These are phyloP conservation scores for Pagrus major DNA, from an alignment of 2,113 vertebrate species.

Conservation along the genomic window DNA sequence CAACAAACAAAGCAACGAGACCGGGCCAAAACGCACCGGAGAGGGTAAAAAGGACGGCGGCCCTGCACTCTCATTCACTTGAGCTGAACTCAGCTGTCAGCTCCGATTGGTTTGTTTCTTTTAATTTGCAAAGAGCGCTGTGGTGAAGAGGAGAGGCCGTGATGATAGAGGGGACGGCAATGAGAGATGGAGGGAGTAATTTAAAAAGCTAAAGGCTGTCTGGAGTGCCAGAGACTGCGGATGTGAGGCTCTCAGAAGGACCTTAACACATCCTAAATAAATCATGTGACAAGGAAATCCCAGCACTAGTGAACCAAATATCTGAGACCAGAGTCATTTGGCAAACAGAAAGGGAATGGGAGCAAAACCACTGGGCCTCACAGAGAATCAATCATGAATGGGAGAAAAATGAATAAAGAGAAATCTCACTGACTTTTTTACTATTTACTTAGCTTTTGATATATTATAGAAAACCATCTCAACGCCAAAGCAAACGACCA, in stretches of 20 bases:
- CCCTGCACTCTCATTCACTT: conserved; percentile 38
- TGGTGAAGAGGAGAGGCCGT: conserved; percentile 17
- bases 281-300: conserved; percentile 75
- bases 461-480: conserved; percentile 12
- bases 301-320: conserved; percentile 71
- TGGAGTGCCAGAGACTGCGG: conserved; percentile 38
- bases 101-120: conserved; percentile 65
- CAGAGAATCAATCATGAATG: conserved; percentile 47
- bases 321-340: conserved; percentile 46
- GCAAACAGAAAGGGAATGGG: conserved; percentile 46
- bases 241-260: conserved; percentile 66
- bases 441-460: conserved; percentile 22
- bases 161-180: neutral
- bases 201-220: conserved; percentile 69
- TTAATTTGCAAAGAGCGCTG: conserved; percentile 68
- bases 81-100: conserved; percentile 61
- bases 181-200: conserved; percentile 50
- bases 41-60: conserved; percentile 4
- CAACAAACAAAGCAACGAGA: conserved; percentile 29
- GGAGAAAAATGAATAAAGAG: neutral
- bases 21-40: neutral
- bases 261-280: conserved; percentile 77
- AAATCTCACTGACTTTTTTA: neutral
- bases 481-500: conserved; percentile 5
- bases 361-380: conserved; percentile 41